Base-by-base conservation (phyloP, 2,888 invertebrate species). In the Machimus atricapillus region DNA sequence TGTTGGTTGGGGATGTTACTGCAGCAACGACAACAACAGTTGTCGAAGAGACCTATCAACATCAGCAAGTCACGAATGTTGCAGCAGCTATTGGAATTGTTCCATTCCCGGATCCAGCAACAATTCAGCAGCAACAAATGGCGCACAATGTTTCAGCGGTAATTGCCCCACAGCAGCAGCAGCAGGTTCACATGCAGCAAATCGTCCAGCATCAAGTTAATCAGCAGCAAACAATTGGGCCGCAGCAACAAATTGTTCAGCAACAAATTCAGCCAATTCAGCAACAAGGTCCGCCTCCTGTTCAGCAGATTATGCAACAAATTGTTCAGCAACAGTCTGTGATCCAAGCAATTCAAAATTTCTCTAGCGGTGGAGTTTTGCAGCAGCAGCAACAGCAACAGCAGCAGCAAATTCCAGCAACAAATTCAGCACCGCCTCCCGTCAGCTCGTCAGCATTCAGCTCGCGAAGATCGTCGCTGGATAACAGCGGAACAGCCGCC, bases 381-480 rank as follows among this genome's bases (percentile, higher is more conserved):
- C 81, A 81, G 27, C n/a, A 87, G 19, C 89, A 90, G 12, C 89
- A 89, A 19, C 87, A 86, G 43, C 86, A n/a, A n/a, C n/a, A n/a
- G n/a, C n/a, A 88, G 27, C 89, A 88, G 93, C 93, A 73, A 66
- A 89, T 93, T 87, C 43, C 4, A 4, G 0, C 43, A 46, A 40
- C 40, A 40, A 40, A 8, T 78, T 1, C 78, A 2, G 46, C 78
- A 1, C n/a, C 90, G 31, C 91, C 91, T 40, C 90, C 91, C 9
- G 90, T 91, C 34, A 90, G 90, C n/a, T 91, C 92, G 3, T 92
- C 92, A 5, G 91, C 91, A 0, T 92, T 91, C 83, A 92, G 91
- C 88, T 93, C 92, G 7, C 90, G 92, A 6, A 91, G 92, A 16
- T 91, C 92, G 5, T 92, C 92, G 2, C 88, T 92, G 14, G 92